These are phyloP conservation scores for Chrysolina americana DNA, from an alignment of 2,888 invertebrate genomes.

Conservation along the genomic window DNA sequence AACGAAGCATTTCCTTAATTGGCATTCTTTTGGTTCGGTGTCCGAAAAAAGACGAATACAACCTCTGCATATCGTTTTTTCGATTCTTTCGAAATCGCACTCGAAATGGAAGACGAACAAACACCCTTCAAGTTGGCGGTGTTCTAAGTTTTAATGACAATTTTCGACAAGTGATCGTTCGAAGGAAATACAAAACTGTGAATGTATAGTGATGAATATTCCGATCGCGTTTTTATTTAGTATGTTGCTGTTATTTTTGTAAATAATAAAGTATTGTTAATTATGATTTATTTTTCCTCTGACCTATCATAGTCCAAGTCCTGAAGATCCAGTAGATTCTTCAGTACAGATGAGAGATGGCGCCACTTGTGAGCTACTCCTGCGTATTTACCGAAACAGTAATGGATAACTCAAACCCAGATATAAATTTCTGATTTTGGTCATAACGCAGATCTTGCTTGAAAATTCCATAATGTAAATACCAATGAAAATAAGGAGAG, in stretches of 20 bases:
- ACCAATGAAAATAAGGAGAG: too few species aligned
- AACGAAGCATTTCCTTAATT: constrained; percentile 57
- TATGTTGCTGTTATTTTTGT: constrained; percentile 63
- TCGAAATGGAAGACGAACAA: neutral
- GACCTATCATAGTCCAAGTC: neutral
- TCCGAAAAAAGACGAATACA: constrained; percentile 35
- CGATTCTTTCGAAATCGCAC: constrained; percentile 32
- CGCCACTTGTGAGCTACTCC: too few species aligned
- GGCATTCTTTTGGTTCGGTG: constrained; percentile 56
- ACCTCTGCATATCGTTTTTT: constrained; percentile 38
- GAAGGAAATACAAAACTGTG: constrained; percentile 39
- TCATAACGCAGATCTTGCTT: too few species aligned
- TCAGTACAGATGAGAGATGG: too few species aligned
- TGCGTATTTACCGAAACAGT: too few species aligned
- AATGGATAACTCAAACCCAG: too few species aligned
- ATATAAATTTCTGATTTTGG: too few species aligned
- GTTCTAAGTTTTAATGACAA: constrained; percentile 21
- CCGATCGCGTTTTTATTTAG: constrained; percentile 57
- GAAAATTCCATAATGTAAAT: too few species aligned
- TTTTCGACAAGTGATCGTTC: constrained; percentile 21
- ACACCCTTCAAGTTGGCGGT: constrained; percentile 1
- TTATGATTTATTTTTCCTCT: constrained; percentile 46
- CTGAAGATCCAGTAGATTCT: too few species aligned
- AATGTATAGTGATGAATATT: constrained; percentile 46
- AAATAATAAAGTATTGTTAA: constrained; percentile 63